phyloP scores from a whole-genome alignment of 2,113 vertebrate genomes.

The Etia nguti region DNA sequence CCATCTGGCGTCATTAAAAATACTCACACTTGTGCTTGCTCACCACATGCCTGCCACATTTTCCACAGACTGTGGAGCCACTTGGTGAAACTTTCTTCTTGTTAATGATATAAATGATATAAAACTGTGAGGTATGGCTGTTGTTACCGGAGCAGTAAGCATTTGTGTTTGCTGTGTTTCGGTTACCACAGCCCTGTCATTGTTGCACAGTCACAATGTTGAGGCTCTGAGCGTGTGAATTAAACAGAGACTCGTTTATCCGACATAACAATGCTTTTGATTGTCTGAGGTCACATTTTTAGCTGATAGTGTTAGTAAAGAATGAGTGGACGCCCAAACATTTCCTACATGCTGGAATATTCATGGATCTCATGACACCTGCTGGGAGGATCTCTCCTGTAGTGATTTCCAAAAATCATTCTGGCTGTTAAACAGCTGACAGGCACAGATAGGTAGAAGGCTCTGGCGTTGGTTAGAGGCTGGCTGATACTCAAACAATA shows the following conservation, averaged over 20 bases:
- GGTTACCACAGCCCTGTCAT: neutral
- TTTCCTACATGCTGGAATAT: neutral
- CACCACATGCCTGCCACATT: neutral
- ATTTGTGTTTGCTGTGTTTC: neutral
- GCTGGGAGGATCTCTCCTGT: neutral
- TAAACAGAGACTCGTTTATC: neutral
- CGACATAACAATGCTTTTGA: neutral
- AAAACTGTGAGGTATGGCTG: fast-evolving
- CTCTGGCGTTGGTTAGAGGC: neutral
- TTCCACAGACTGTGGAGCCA: neutral
- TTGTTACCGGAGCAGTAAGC: neutral
- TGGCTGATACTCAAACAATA: neutral
- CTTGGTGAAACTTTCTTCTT: neutral
- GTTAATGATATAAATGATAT: neutral
- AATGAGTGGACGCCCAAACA: neutral
- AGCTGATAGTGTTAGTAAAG: neutral
- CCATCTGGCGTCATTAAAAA: neutral
- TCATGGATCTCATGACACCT: neutral
- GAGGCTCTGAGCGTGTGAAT: neutral
- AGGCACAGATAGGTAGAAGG: neutral
- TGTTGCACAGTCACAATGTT: neutral
- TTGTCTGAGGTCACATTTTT: neutral
- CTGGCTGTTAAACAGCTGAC: neutral
- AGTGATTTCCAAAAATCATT: neutral
- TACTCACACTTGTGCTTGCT: neutral